Evolutionary conservation across 2,888 invertebrate species (phyloP), one percentile per base, ranked within the genome.

Genomic region (Noctua fimbriata): DNA sequence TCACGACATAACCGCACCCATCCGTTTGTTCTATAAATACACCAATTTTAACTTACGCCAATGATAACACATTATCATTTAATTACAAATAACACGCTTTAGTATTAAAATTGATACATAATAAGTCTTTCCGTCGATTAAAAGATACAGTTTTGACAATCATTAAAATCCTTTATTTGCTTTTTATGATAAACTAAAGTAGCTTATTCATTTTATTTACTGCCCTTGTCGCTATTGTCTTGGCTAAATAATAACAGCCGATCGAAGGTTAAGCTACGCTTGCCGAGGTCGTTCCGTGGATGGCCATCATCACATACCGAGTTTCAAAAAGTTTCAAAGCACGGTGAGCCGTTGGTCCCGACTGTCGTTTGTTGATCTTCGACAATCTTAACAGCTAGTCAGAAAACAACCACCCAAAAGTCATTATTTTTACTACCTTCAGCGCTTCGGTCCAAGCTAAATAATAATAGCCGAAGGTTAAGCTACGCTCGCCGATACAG

Each of bases 61-160:
- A 52, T n/a, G 79, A 78, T 78, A 63, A 63, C 7, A 14, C 16
- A 0, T 32, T 71, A 79, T 79, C 71, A 63, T 16, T 32, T 52
- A 78, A 60, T 78, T n/a, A n/a, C 16, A 32, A 70, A 32, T 63
- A 41, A 60, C 36, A 47, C 16, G 18, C 1, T 36, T 16, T 44
- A 32, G 63, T n/a, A 77, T 44, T 63, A 52, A 32, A 52, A 52
- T 47, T 52, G 49, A 65, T 41, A n/a, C 18, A 2, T 32, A 6
- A 7, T 66, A 77, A 36, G 55, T 24, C 44, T 47, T 47, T 67
- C 16, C 32, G 24, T 28, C 3, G 55, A 67, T 78, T 44, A 36
- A 18, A 16, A 47, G 28, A 65, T 32, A 76, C n/a, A 47, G n/a
- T 18, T 28, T 21, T 28, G 18, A 24, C 32, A 55, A 24, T 32